Percentiles rank a stretch among this genome's conserved stretches.
These are phyloP conservation scores for Sanderia malayensis DNA, from an alignment of 30 jellyfish, hydroid and myxozoan genomes.

Conservation along the genomic window DNA sequence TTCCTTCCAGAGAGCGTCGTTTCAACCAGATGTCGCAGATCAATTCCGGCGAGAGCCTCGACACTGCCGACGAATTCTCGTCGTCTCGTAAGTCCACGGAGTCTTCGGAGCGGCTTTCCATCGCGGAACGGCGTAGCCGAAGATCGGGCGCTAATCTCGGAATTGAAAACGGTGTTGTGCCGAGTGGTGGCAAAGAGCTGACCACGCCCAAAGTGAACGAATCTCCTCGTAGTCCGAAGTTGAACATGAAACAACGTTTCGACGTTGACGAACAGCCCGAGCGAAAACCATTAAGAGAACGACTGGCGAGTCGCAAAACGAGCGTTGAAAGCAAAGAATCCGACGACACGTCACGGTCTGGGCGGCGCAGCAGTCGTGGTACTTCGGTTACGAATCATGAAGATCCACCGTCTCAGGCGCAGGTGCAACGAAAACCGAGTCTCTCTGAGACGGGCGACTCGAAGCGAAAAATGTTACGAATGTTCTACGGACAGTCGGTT, in stretches of 20 bases:
- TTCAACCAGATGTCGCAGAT: conserved; percentile 64
- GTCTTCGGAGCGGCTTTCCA: conserved; percentile 35
- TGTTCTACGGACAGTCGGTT: conserved; percentile 93
- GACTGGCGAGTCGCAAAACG: conserved; percentile 69
- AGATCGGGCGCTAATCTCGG: conserved; percentile 8
- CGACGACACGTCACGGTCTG: conserved; percentile 44
- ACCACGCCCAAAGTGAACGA: conserved; percentile 47
- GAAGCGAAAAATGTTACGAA: conserved; percentile 89
- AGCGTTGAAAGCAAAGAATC: conserved; percentile 35
- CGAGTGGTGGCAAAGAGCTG: conserved; percentile 30
- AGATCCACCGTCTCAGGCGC: conserved; percentile 32
- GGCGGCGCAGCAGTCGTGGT: conserved; percentile 39
- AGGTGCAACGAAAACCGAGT: conserved; percentile 71
- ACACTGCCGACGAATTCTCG: conserved; percentile 59
- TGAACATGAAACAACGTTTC: conserved; percentile 87
- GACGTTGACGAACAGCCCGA: conserved; percentile 77
- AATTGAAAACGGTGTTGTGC: conserved; percentile 1
- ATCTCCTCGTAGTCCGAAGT: conserved; percentile 83
- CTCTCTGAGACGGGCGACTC: conserved; percentile 86
- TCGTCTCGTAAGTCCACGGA: conserved; percentile 39
- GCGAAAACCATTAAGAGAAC: conserved; percentile 80
- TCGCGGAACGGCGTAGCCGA: conserved; percentile 51
- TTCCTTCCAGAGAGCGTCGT: conserved; percentile 37
- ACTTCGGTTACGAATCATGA: no score
- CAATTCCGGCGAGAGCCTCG: conserved; percentile 65